phyloP scores from a whole-genome alignment of 2,888 invertebrate genomes.

The Ptychoptera contaminata region DNA sequence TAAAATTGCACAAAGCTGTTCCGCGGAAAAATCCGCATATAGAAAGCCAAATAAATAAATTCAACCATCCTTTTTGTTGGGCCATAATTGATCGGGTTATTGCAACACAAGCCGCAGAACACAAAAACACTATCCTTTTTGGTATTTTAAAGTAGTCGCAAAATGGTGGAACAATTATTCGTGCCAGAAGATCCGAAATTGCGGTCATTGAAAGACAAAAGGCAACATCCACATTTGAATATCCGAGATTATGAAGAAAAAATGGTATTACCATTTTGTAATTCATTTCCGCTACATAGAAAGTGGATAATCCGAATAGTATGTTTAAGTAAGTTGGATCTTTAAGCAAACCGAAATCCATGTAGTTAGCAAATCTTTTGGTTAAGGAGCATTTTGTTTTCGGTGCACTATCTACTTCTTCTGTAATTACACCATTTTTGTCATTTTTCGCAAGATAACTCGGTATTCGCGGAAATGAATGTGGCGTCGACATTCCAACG shows the following conservation, averaged over 20 bases:
- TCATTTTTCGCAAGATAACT: slow-evolving; percentile 20
- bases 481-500: slow-evolving; percentile 20
- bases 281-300: slow-evolving; percentile 60
- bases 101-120: slow-evolving; percentile 54
- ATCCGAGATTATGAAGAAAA: slow-evolving; percentile 45
- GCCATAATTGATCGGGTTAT: slow-evolving; percentile 57
- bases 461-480: slow-evolving; percentile 28
- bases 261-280: slow-evolving; percentile 59
- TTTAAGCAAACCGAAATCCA: slow-evolving; percentile 56
- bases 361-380: slow-evolving; percentile 42
- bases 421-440: slow-evolving; percentile 8
- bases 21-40: slow-evolving; percentile 67
- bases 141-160: slow-evolving; percentile 51
- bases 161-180: slow-evolving; percentile 55
- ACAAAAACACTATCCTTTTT: slow-evolving; percentile 54
- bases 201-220: slow-evolving; percentile 60
- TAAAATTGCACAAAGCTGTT: slow-evolving; percentile 61
- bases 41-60: slow-evolving; percentile 51
- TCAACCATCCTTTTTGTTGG: slow-evolving; percentile 52
- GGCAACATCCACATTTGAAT: slow-evolving; percentile 49
- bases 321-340: slow-evolving; percentile 58
- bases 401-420: slow-evolving; percentile 8
- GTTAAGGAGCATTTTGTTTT: slow-evolving; percentile 31
- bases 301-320: slow-evolving; percentile 52
- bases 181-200: slow-evolving; percentile 55